Base-by-base conservation (phyloP, 2,113 vertebrate species). In the Callipepla squamata region DNA sequence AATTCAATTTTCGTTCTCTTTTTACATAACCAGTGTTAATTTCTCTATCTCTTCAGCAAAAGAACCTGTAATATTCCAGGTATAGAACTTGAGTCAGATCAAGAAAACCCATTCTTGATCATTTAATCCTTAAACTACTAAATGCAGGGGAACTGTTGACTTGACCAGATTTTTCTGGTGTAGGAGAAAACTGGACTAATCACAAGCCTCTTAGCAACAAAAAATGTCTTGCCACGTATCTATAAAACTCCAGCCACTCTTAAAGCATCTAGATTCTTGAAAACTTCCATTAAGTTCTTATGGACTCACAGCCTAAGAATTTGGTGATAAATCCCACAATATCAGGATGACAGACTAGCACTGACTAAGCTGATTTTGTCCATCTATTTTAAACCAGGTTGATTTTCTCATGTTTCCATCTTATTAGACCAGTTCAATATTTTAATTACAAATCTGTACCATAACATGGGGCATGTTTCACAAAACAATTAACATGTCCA, bases 381-480 rank as follows among this genome's bases (percentile, higher is more conserved):
- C 22, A 13, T 50, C 28, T 61, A 0, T 25, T 73, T 11, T 42
- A 67, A 80, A 67, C 13, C 13, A 30, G 40, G 13, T 1, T 45
- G 13, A n/a, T 23, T 53, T 26, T 63, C 21, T 4, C 6, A 2
- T 13, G 15, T 70, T 62, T 30, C 73, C 8, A 2, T 78, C 34
- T 45, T 75, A 19, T 67, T 44, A 83, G 40, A 15, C 14, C 3
- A 32, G 8, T 6, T n/a, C 18, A 13, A 82, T 32, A 7, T 19
- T 36, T 38, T 13, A 66, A 50, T 67, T 55, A 6, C 15, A 44
- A 38, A 51, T 72, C 67, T 69, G 11, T 44, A n/a, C 30, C 14
- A 0, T 44, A 30, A 59, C 9, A 63, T 16, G 34, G 34, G 68
- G 32, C 5, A 19, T 1, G 0, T 11, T n/a, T n/a, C n/a, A n/a